Conservation (phyloP, 2,113 vertebrate genomes). For the Sterrhoptilus dennistouni region DNA sequence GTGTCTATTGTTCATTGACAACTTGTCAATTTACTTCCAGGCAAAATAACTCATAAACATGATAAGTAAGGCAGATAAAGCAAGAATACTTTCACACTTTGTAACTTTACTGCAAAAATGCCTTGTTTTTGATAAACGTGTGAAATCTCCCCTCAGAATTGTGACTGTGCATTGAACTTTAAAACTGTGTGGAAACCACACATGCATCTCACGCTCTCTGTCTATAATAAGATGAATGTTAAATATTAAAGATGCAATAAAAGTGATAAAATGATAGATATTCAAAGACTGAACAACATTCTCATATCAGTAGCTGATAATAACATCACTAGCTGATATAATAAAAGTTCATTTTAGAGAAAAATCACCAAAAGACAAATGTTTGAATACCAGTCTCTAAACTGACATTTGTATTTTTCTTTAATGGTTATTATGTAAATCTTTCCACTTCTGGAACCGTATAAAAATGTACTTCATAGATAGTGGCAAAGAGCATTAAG, state of each 20-base stretch:
- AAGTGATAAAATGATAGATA: conserved; percentile 76
- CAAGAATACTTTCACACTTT: conserved; percentile 83
- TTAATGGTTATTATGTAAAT: conserved; percentile 62
- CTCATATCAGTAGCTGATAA: conserved; percentile 47
- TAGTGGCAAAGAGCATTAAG: conserved; percentile 23
- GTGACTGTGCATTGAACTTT: conserved; percentile 83
- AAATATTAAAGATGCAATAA: conserved; percentile 80
- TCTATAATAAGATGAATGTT: conserved; percentile 78
- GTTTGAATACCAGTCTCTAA: conserved; percentile 62
- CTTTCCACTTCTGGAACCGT: conserved; percentile 24
- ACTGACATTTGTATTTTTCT: conserved; percentile 44
- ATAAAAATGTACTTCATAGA: conserved; percentile 17
- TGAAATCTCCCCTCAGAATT: conserved; percentile 82
- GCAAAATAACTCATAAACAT: conserved; percentile 86
- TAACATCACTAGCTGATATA: conserved; percentile 25
- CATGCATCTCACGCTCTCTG: conserved; percentile 71
- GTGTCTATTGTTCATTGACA: conserved; percentile 87
- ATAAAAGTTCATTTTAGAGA: conserved; percentile 70
- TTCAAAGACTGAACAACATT: conserved; percentile 67
- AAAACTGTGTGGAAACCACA: conserved; percentile 74
- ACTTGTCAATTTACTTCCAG: conserved; percentile 87
- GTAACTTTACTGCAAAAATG: conserved; percentile 82
- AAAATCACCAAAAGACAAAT: conserved; percentile 60
- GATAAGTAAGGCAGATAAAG: conserved; percentile 84
- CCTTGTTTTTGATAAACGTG: conserved; percentile 79